Base-by-base conservation (phyloP, 2,113 vertebrate genomes). In the Kryptolebias marmoratus region DNA sequence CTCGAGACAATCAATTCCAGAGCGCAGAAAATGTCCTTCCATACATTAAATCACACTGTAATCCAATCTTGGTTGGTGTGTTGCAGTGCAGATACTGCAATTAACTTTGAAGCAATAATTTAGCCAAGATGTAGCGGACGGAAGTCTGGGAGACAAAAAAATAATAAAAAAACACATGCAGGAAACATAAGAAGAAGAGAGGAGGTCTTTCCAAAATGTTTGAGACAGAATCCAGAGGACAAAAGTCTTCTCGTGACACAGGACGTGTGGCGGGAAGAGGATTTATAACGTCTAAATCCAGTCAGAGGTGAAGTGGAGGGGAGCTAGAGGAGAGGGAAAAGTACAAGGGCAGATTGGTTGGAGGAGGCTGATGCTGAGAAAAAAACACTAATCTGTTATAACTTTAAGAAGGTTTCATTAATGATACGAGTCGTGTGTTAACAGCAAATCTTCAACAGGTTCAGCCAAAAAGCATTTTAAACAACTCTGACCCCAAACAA, bases 61-160 rank as follows among this genome's bases (percentile, higher is more conserved):
- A 90, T 82, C 77, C 71, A 36, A 71, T 76, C 60, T 57, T 64
- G 52, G 53, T 32, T 62, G 69, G 45, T 54, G 68, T 60, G 50
- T 75, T 67, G 69, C 76, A 64, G 63, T 32, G 42, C 52, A 12
- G 56, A 79, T 12, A 15, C 71, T 16, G 42, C 65, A 81, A 66
- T 75, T 75, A 80, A 85, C 73, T 67, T 68, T 69, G 71, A 58
- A 72, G 80, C 71, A 70, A 82, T 88, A 86, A 80, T 48, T 82
- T 81, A 69, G 2, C 0, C 8, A 31, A 79, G 63, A 27, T n/a
- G 8, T 1, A 1, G 39, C 0, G 0, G 13, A 53, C 0, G 12
- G 47, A 70, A 13, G 28, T 57, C 3, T 30, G n/a, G 28, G n/a
- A 27, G 15, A 32, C 2, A 31, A 27, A 56, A 6, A 4, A 0